phyloP scores from a whole-genome alignment of 2,797 vertebrate genomes.

The Peromyscus nudipes region DNA sequence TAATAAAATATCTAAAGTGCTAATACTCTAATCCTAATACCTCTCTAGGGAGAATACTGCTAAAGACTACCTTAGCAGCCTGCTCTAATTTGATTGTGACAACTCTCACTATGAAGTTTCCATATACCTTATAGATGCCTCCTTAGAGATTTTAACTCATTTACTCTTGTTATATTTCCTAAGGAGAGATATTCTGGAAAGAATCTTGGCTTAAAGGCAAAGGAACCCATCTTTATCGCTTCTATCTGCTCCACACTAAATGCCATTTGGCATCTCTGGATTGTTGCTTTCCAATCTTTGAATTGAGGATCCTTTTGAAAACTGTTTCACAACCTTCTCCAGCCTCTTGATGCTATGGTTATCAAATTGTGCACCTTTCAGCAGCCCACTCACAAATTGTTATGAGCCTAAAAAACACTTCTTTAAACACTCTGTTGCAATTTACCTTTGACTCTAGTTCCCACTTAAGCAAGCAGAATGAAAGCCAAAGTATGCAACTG shows the following conservation, averaged over 20 bases:
- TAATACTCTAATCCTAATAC: slow-evolving; percentile 16
- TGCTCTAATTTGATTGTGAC: not conserved
- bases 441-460: not conserved
- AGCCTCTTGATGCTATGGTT: too few species aligned
- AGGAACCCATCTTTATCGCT: not conserved
- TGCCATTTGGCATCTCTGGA: not conserved
- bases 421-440: not conserved
- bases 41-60: slow-evolving; percentile 28
- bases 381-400: not conserved
- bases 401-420: not conserved
- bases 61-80: not conserved
- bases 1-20: slow-evolving; percentile 35
- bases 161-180: slow-evolving; percentile 45
- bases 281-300: slow-evolving; percentile 30
- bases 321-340: not conserved
- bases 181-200: slow-evolving; percentile 31
- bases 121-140: slow-evolving; percentile 16
- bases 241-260: not conserved
- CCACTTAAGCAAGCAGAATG: not conserved
- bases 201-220: slow-evolving; percentile 2
- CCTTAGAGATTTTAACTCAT: slow-evolving; percentile 60
- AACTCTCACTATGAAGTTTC: slow-evolving; percentile 44
- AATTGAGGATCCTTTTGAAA: not conserved
- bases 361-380: not conserved
- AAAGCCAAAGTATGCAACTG: not conserved